Percentiles rank a stretch among this genome's conserved stretches.
Conservation (phyloP, 2,888 invertebrate species). For the Druceiella hillmani region DNA sequence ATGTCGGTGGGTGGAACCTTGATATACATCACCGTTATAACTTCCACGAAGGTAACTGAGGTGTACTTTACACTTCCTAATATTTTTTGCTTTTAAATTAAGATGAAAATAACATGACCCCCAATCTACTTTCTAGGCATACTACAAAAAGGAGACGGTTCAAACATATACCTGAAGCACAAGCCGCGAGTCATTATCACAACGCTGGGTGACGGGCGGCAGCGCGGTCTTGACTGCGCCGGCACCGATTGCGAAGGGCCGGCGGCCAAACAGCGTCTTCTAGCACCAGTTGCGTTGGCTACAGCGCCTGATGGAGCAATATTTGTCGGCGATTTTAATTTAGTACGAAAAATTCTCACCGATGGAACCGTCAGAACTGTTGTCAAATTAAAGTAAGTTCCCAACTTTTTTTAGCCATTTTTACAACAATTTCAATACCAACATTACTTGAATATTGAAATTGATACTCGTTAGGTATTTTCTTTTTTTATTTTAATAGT, state of each 20-base stretch:
- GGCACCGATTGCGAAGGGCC: constrained; percentile 68
- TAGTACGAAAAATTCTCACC: constrained; percentile 80
- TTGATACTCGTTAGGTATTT: neutral
- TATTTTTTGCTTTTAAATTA: too few relatives aligned
- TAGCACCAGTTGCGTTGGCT: constrained; percentile 90
- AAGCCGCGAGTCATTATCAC: constrained; percentile 88
- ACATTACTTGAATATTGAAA: neutral
- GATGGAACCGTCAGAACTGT: constrained; percentile 79
- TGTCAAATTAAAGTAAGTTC: constrained; percentile 72
- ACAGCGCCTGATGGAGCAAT: constrained; percentile 90
- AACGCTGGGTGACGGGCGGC: constrained; percentile 87
- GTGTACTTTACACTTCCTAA: neutral
- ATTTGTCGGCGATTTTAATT: constrained; percentile 93
- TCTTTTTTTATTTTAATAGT: neutral
- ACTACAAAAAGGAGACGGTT: constrained; percentile 95
- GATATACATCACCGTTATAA: constrained; percentile 98
- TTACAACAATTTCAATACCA: neutral
- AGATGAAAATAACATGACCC: too few relatives aligned
- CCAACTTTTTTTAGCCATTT: neutral
- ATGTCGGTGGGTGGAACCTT: constrained; percentile 96
- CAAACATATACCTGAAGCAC: constrained; percentile 90
- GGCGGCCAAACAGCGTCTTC: constrained; percentile 71
- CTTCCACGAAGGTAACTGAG: constrained; percentile 80
- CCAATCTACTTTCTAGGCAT: constrained; percentile 67
- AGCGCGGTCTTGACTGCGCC: constrained; percentile 78